A percentile compares a stretch with the other conserved stretches of the same genome.
These are phyloP conservation scores for Osmerus mordax DNA, from an alignment of 2,113 vertebrate genomes.

Conservation along the genomic window DNA sequence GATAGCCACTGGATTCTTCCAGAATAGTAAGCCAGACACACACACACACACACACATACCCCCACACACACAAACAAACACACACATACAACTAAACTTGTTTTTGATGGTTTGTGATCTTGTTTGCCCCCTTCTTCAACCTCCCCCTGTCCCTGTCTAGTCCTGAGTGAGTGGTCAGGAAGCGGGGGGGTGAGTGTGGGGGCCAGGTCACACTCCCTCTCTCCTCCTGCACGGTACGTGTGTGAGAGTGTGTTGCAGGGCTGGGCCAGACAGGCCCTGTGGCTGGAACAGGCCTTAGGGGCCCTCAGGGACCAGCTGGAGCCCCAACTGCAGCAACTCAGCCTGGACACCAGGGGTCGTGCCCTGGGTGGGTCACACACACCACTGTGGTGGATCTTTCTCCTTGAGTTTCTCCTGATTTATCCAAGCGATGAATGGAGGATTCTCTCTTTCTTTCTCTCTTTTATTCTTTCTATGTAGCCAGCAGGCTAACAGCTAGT, in stretches of 20 bases:
- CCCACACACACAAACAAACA: not conserved
- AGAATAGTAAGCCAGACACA: constrained; percentile 75
- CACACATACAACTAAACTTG: too few species aligned
- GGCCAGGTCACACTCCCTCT: not conserved
- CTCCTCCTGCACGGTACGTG: constrained; percentile 68
- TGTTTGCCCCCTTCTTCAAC: not conserved
- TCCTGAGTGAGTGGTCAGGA: constrained; percentile 80
- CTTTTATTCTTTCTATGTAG: not conserved
- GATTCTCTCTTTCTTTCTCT: too few species aligned
- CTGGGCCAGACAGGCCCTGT: constrained; percentile 73
- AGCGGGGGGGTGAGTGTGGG: not conserved
- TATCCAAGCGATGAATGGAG: too few species aligned
- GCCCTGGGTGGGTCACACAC: constrained; percentile 69
- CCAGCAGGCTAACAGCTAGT: not conserved
- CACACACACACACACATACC: not conserved
- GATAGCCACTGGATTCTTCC: constrained; percentile 77
- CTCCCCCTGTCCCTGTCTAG: constrained; percentile 43
- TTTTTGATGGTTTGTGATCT: too few species aligned
- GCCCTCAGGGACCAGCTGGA: constrained; percentile 61
- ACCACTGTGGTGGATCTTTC: too few species aligned
- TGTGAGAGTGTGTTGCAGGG: constrained; percentile 63
- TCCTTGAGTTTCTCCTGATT: too few species aligned
- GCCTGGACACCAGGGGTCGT: constrained; percentile 64
- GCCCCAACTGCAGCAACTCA: constrained; percentile 59
- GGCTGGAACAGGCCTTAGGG: constrained; percentile 74